Evolutionary conservation across 2,113 vertebrate species (phyloP).

Genomic region (Psammodynastes pulverulentus): DNA sequence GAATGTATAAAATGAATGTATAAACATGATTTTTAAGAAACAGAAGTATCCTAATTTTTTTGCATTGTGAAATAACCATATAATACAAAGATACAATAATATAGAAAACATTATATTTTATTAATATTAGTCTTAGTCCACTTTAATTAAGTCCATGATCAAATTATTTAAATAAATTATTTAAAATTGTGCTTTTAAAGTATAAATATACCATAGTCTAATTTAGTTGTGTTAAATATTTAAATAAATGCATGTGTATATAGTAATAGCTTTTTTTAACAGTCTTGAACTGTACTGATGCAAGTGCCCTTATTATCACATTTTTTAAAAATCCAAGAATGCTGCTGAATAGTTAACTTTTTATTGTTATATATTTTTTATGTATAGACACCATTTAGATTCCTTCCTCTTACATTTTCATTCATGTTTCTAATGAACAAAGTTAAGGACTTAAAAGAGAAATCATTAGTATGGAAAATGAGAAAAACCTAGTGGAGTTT

Average conservation of each 20-base stretch:
- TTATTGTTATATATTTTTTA: background rate
- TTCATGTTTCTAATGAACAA: slow-evolving; percentile 13
- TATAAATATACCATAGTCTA: background rate
- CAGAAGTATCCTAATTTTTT: background rate
- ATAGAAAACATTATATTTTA: background rate
- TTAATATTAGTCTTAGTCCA: background rate
- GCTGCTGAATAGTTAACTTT: background rate
- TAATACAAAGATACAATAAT: background rate
- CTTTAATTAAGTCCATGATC: background rate
- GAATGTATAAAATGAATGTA: background rate
- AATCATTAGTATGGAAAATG: slow-evolving; percentile 20
- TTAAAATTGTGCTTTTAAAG: background rate
- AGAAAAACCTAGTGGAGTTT: background rate
- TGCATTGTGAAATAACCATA: background rate
- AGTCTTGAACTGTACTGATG: background rate
- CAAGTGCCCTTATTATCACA: background rate
- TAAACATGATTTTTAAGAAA: background rate
- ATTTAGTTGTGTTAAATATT: background rate
- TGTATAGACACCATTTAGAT: background rate
- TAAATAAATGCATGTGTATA: background rate
- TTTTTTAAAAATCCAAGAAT: background rate
- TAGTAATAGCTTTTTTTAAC: background rate
- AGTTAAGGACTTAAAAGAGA: slow-evolving; percentile 1
- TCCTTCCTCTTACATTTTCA: background rate
- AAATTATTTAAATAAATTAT: background rate